Evolutionary conservation across 2,888 invertebrate genomes (phyloP).

Genomic region (Amblyjoppa proteus): DNA sequence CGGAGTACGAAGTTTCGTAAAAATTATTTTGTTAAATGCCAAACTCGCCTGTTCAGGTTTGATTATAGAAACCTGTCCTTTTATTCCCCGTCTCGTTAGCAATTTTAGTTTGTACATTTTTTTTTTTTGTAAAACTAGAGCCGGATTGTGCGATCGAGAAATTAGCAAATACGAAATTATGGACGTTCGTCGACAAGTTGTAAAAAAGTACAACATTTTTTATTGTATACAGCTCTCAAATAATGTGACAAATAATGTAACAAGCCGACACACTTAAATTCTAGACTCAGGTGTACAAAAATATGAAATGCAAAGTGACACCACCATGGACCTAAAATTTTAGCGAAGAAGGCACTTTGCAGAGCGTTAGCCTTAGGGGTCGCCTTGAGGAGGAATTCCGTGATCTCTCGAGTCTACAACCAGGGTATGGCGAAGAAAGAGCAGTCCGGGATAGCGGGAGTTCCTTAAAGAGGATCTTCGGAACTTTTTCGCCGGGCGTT

Average conservation of each 20-base stretch:
- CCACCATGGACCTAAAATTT: not conserved
- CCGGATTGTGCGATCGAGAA: not conserved
- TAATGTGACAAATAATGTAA: not conserved
- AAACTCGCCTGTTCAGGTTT: not conserved
- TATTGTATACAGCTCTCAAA: not conserved
- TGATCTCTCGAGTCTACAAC: conserved; percentile 6
- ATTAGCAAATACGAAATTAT: not conserved
- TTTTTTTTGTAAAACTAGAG: not conserved
- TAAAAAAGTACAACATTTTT: not conserved
- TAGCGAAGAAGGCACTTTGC: conserved; percentile 1
- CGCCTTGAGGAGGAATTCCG: not conserved
- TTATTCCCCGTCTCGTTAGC: too few relatives aligned
- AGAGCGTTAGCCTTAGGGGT: not conserved
- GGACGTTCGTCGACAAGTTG: not conserved
- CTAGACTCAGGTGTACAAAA: not conserved
- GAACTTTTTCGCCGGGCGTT: conserved; percentile 69
- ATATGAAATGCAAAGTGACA: not conserved
- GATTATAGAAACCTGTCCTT: too few relatives aligned
- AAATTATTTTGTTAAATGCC: too few relatives aligned
- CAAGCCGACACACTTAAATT: not conserved
- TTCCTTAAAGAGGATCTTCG: conserved; percentile 78
- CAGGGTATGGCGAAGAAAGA: conserved; percentile 15
- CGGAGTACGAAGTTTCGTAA: too few relatives aligned
- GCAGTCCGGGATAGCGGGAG: conserved; percentile 12
- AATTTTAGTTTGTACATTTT: too few relatives aligned